Percentiles rank a stretch among this genome's conserved stretches.
Evolutionary conservation across 2,888 invertebrate species (phyloP).

Genomic region (Busseola fusca): DNA sequence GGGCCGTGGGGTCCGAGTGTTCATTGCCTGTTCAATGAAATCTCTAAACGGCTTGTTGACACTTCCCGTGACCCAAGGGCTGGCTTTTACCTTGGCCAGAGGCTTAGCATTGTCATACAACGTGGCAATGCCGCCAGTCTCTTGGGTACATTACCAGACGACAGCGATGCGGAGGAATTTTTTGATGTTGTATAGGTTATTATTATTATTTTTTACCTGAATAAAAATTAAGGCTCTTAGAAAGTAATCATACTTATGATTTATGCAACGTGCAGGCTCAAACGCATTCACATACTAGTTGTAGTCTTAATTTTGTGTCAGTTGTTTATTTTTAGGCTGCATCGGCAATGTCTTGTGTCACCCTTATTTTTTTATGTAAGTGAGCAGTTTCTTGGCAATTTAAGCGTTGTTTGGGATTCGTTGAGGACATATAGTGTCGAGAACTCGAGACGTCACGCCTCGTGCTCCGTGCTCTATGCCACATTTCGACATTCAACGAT

Average conservation of each 20-base stretch:
- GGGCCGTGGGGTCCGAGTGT: too few relatives aligned
- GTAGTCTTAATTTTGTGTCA: slow-evolving; percentile 15
- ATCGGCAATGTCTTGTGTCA: slow-evolving; percentile 19
- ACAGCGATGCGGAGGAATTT: too few relatives aligned
- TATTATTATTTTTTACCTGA: too few relatives aligned
- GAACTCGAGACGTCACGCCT: slow-evolving; percentile 17
- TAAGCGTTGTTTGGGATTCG: slow-evolving; percentile 19
- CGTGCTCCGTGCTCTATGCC: slow-evolving; percentile 16
- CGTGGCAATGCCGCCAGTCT: too few relatives aligned
- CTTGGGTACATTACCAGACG: too few relatives aligned
- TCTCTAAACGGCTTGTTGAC: too few relatives aligned
- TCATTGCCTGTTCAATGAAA: too few relatives aligned
- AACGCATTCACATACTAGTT: slow-evolving; percentile 8
- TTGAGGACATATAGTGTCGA: slow-evolving; percentile 14
- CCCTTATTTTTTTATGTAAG: slow-evolving; percentile 14
- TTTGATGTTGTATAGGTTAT: too few relatives aligned
- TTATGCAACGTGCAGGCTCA: slow-evolving; percentile 15
- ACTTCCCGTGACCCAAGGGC: too few relatives aligned
- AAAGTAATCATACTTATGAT: slow-evolving; percentile 29
- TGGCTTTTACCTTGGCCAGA: too few relatives aligned
- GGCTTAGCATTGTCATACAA: too few relatives aligned
- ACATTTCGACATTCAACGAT: slow-evolving; percentile 37
- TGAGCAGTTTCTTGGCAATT: slow-evolving; percentile 4
- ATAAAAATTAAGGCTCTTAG: slow-evolving; percentile 23
- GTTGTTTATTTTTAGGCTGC: slow-evolving; percentile 17